phyloP scores from a whole-genome alignment of 2,888 invertebrate genomes.

The Cylindroiulus punctatus region DNA sequence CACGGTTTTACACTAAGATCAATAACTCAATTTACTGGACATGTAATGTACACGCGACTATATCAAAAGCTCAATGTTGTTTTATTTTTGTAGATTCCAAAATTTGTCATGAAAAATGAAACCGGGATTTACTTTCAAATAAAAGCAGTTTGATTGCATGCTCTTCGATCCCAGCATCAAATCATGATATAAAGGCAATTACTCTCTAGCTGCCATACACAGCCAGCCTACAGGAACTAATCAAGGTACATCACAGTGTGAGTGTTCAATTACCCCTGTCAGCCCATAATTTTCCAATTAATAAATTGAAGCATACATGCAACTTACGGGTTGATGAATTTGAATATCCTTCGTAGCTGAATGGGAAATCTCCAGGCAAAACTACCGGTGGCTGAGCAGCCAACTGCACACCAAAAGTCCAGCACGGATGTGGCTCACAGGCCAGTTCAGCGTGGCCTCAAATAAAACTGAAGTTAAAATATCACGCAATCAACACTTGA shows the following conservation, averaged over 20 bases:
- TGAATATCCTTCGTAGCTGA: neutral
- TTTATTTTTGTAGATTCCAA: no score
- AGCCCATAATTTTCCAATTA: neutral
- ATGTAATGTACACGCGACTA: neutral
- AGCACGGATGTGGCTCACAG: neutral
- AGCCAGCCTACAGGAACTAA: no score
- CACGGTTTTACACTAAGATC: neutral
- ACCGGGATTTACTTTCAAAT: no score
- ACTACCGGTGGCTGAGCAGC: neutral
- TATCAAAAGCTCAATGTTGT: no score
- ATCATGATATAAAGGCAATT: no score
- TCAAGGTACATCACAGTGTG: neutral
- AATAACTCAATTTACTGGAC: neutral
- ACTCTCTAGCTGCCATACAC: no score
- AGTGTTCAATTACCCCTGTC: neutral
- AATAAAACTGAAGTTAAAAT: slow-evolving; percentile 47
- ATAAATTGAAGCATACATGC: neutral
- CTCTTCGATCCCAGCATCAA: no score
- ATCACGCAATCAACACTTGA: slow-evolving; percentile 50
- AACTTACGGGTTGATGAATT: neutral
- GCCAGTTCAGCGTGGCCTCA: slow-evolving; percentile 4
- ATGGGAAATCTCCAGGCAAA: neutral
- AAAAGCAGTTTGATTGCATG: no score
- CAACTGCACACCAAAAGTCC: slow-evolving; percentile 17
- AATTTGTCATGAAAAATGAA: no score